Base-by-base conservation (phyloP, 2,113 vertebrate species). In the Echinops telfairi region DNA sequence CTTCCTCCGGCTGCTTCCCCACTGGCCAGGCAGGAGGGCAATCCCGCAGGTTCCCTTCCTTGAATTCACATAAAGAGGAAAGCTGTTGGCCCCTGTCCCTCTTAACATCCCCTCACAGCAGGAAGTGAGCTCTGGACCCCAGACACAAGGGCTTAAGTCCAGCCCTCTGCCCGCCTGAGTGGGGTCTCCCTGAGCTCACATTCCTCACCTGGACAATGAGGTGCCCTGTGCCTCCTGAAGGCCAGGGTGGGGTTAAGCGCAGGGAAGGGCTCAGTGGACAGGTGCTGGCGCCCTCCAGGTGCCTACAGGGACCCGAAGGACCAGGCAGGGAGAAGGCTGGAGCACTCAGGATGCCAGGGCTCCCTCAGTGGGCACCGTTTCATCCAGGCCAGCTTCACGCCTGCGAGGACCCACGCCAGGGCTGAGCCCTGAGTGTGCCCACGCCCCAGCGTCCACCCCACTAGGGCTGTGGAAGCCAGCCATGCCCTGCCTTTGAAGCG, bases 211-310 rank as follows among this genome's bases (percentile, higher is more conserved):
- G 68, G 80, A 66, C 64, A 25, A 22, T 14, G 7, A 31, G 40
- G 36, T 16, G 36, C 64, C 43, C 33, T 0, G 3, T 0, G 6
- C 9, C 25, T 15, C 29, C 25, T 2, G 15, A 3, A 27, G 31
- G 43, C 38, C 2, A 8, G 1, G 31, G n/a, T 19, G 83, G 22
- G 64, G 17, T 68, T 15, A 7, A 25, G 20, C 20, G 5, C 60
- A 62, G 60, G 60, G 60, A 25, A 66, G 23, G 25, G 12, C 27
- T 81, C 83, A 47, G 40, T 81, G 47, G 47, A 53, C 71, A 15
- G 2, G 1, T 29, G n/a, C 31, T 31, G 17, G 29, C 2, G 15
- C 53, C 16, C 4, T 2, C 38, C 36, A 0, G 11, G 8, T 1
- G 20, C 86, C 36, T 2, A 22, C 23, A 66, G 20, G 64, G 58